Evolutionary conservation across 2,113 vertebrate genomes (phyloP), one percentile per base, ranked within the genome.

Genomic region (Etheostoma spectabile): DNA sequence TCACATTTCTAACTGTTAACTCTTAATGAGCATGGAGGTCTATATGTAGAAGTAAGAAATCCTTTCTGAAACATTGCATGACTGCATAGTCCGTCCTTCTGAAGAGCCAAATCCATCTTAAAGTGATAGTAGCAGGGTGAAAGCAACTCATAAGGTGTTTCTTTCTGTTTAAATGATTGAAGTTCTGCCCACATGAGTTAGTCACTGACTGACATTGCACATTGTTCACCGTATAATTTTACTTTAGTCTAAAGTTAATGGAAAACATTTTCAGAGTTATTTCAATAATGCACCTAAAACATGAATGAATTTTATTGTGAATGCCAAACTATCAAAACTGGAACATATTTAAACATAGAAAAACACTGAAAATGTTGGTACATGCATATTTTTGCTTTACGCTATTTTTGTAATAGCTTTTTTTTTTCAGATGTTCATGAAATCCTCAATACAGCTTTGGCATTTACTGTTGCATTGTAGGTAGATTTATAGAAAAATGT

Each of bases 41-140:
- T 42, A 45, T 42, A 42, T 61, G 19, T 68, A 49, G 30, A 61
- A 16, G 27, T n/a, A 5, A 49, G 63, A 27, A 33, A 30, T 6
- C 15, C 63, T 49, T 24, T 64, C 60, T 38, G 21, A 15, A 16
- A 6, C 7, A 56, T 22, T 63, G n/a, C 18, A 48, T 13, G 21
- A 14, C 16, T 1, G 3, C 51, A 57, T 11, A 38, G 6, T 56
- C 56, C 1, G 30, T 19, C 0, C 15, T 21, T 46, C 14, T 27
- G 24, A 38, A 79, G 45, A 69, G 42, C 10, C 45, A 57, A 69
- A 69, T 79, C 24, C 35, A 60, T 35, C 5, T 4, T 68, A 19
- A 81, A 22, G 19, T 22, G 33, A n/a, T 60, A 45, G 46, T 46
- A 74, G 45, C 30, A 46, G 7, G 4, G 52, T 55, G 46, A 77